A percentile compares a stretch with the other conserved stretches of the same genome.
Evolutionary conservation across 2,113 vertebrate species (phyloP).

Genomic region (Scopus umbretta): DNA sequence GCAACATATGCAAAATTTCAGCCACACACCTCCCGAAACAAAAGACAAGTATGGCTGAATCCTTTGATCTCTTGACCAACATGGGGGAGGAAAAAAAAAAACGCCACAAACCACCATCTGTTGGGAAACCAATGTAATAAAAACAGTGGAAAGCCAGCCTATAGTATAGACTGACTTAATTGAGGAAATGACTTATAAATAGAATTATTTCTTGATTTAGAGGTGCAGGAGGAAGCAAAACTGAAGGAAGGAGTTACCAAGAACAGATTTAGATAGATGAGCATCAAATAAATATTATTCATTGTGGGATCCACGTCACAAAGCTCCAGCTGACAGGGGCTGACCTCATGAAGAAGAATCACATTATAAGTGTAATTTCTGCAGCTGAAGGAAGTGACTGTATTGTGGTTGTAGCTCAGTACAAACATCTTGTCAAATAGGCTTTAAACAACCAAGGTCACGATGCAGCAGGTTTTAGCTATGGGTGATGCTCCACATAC

Average conservation of each 20-base stretch:
- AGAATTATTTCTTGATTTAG: slow-evolving; percentile 32
- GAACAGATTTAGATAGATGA: neutral
- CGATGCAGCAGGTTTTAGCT: neutral
- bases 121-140: slow-evolving; percentile 55
- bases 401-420: neutral
- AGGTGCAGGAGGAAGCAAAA: neutral
- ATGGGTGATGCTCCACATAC: neutral
- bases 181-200: slow-evolving; percentile 45
- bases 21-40: slow-evolving; percentile 52
- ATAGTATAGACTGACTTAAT: slow-evolving; percentile 21
- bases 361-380: neutral
- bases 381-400: slow-evolving; percentile 20
- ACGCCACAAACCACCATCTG: slow-evolving; percentile 42
- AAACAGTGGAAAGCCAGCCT: slow-evolving; percentile 31
- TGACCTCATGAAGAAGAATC: slow-evolving; percentile 9
- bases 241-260: neutral
- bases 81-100: neutral
- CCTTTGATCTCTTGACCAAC: slow-evolving; percentile 64
- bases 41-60: slow-evolving; percentile 20
- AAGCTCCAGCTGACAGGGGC: neutral
- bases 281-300: neutral
- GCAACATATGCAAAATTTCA: slow-evolving; percentile 56
- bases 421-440: slow-evolving; percentile 34
- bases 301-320: neutral
- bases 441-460: neutral